Conservation (phyloP, 1,140 invertebrate genomes). For the Eumeta japonica region DNA sequence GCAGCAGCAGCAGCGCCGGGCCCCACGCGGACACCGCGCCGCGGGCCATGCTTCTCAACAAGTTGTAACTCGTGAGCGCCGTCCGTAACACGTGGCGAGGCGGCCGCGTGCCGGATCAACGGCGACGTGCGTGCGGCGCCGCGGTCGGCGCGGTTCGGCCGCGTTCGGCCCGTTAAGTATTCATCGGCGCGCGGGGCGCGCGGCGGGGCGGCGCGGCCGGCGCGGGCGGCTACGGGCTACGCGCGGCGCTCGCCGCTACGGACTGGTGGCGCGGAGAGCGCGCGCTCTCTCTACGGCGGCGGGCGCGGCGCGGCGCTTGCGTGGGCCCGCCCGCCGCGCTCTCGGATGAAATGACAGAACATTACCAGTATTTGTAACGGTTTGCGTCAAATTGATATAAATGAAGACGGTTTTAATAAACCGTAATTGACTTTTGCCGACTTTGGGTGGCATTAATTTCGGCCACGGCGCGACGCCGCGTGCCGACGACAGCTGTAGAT, state of each 20-base stretch:
- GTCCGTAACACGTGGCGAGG: too few relatives aligned
- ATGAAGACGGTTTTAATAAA: constrained; percentile 59
- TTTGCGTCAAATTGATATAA: constrained; percentile 59
- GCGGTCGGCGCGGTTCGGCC: constrained; percentile 26
- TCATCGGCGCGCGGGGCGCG: too few relatives aligned
- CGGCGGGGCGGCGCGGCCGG: constrained; percentile 10
- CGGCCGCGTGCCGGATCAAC: too few relatives aligned
- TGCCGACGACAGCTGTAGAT: too few relatives aligned
- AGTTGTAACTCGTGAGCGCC: too few relatives aligned
- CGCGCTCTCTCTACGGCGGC: constrained; percentile 43
- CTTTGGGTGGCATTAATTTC: constrained; percentile 56
- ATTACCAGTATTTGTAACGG: constrained; percentile 58
- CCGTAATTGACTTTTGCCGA: constrained; percentile 58
- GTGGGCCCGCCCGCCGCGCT: constrained; percentile 48
- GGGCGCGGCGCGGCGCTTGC: constrained; percentile 40
- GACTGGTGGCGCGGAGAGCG: constrained; percentile 21
- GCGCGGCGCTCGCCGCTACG: too few relatives aligned
- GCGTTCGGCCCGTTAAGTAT: constrained; percentile 46
- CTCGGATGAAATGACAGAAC: constrained; percentile 53
- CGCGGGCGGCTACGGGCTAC: too few relatives aligned
- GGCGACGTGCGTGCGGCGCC: too few relatives aligned
- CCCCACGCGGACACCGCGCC: too few relatives aligned
- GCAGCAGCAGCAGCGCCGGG: too few relatives aligned
- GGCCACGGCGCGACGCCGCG: constrained; percentile 51
- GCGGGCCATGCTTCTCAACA: too few relatives aligned